These are phyloP conservation scores for Lucilia sericata DNA, from an alignment of 1,140 invertebrate species.

Conservation along the genomic window DNA sequence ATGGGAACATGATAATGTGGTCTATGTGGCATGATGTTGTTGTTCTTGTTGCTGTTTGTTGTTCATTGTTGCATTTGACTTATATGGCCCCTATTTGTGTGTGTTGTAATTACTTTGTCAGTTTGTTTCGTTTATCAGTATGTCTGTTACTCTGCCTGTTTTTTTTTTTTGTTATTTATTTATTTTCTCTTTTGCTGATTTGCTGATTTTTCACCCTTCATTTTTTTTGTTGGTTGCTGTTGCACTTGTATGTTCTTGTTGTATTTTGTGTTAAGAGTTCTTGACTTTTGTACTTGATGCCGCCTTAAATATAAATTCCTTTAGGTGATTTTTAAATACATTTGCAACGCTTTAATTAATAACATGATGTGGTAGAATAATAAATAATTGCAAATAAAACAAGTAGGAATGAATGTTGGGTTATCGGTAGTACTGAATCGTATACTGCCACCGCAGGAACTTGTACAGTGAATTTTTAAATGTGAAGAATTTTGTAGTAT, in stretches of 20 bases:
- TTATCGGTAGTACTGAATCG: too few species aligned
- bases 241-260: not conserved
- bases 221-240: too few species aligned
- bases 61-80: constrained; percentile 13
- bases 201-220: not conserved
- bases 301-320: constrained; percentile 9
- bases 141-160: not conserved
- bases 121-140: constrained; percentile 5
- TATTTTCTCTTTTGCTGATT: not conserved
- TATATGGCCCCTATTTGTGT: constrained; percentile 22
- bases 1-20: not conserved
- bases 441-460: too few species aligned
- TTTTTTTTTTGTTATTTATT: not conserved
- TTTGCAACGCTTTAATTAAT: constrained; percentile 27
- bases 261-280: constrained; percentile 5
- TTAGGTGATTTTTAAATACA: constrained; percentile 19
- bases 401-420: not conserved
- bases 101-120: constrained; percentile 23
- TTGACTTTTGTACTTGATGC: constrained; percentile 26
- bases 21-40: not conserved
- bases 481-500: too few species aligned
- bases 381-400: constrained; percentile 10
- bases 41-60: not conserved
- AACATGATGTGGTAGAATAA: constrained; percentile 20
- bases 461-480: too few species aligned